phyloP scores from a whole-genome alignment of 2,797 vertebrate species.

The Poecilia gillii region DNA sequence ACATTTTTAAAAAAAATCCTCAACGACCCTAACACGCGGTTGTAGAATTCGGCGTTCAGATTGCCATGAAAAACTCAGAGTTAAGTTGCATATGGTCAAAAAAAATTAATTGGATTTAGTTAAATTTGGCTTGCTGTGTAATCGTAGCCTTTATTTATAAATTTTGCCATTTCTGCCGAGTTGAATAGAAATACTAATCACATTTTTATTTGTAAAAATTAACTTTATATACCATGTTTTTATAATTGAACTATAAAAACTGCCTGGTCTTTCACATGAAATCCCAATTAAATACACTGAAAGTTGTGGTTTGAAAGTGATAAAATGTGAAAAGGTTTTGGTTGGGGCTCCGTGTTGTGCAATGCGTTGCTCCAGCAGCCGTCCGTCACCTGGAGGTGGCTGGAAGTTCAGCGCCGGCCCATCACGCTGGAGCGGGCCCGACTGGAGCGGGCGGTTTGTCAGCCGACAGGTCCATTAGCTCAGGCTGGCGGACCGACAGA shows the following conservation, averaged over 20 bases:
- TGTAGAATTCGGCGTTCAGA: too few species aligned
- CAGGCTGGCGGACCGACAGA: constrained; percentile 62
- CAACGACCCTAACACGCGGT: too few species aligned
- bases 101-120: too few species aligned
- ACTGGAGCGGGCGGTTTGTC: constrained; percentile 69
- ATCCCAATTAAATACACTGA: not conserved
- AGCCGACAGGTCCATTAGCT: constrained; percentile 69
- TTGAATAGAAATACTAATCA: not conserved
- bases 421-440: constrained; percentile 28
- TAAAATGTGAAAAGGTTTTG: not conserved
- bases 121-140: too few species aligned
- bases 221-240: not conserved
- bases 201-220: not conserved
- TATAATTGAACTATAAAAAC: not conserved
- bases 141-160: too few species aligned
- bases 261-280: constrained; percentile 35
- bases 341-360: not conserved
- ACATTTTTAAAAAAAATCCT: too few species aligned
- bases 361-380: constrained; percentile 27
- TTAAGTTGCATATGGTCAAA: too few species aligned
- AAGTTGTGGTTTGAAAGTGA: not conserved
- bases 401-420: constrained; percentile 36
- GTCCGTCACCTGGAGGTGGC: constrained; percentile 30
- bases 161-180: too few species aligned
- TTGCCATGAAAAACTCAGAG: too few species aligned